Conservation (phyloP, 2,797 vertebrate species). For the Enteromius viviparus region DNA sequence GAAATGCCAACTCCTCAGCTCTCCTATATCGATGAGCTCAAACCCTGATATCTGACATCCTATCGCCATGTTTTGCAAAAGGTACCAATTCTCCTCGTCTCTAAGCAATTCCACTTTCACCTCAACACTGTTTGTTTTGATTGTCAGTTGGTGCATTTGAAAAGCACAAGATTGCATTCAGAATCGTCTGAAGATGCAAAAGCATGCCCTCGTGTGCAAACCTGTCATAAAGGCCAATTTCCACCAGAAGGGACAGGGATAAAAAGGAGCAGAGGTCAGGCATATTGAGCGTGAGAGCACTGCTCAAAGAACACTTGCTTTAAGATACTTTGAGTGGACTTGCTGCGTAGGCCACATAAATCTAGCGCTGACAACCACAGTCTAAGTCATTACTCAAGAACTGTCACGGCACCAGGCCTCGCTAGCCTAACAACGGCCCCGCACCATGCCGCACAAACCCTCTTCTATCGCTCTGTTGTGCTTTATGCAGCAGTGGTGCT, state of each 20-base stretch:
- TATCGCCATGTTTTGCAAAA: not conserved
- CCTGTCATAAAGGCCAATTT: constrained; percentile 19
- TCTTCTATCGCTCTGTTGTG: constrained; percentile 30
- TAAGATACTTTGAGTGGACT: constrained; percentile 73
- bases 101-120: not conserved
- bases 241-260: constrained; percentile 22
- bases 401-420: constrained; percentile 69
- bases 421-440: constrained; percentile 57
- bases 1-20: not conserved
- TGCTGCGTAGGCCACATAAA: constrained; percentile 68
- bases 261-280: constrained; percentile 13
- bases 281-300: constrained; percentile 35
- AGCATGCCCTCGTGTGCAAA: not conserved
- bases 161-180: not conserved
- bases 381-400: constrained; percentile 77
- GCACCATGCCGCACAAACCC: constrained; percentile 1
- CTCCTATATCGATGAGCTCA: not conserved
- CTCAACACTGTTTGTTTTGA: not conserved
- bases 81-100: not conserved
- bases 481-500: constrained; percentile 48
- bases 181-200: not conserved
- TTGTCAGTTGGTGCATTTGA: not conserved
- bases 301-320: constrained; percentile 74
- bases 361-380: constrained; percentile 73
- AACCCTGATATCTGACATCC: not conserved